Evolutionary conservation across 2,888 invertebrate genomes (phyloP).

Genomic region (Galerucella pusilla): DNA sequence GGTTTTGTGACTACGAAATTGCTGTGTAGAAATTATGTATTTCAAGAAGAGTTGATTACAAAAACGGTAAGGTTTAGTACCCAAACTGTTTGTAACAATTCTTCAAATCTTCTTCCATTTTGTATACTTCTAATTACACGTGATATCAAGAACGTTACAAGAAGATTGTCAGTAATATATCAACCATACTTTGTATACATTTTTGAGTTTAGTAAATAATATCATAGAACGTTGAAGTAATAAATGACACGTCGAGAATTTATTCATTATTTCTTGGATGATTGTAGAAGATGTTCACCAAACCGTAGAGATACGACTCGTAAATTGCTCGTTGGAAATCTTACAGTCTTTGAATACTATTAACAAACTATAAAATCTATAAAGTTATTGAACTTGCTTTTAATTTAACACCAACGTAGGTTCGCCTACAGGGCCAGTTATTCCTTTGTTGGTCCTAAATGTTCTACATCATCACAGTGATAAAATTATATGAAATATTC

Average conservation of each 20-base stretch:
- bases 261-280: background rate
- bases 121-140: too few species aligned
- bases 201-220: background rate
- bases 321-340: constrained; percentile 2
- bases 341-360: background rate
- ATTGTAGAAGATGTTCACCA: constrained; percentile 6
- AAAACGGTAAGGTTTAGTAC: too few species aligned
- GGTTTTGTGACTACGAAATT: too few species aligned
- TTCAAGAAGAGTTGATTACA: too few species aligned
- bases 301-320: background rate
- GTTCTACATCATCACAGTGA: background rate
- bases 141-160: too few species aligned
- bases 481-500: background rate
- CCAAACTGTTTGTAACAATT: too few species aligned
- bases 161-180: background rate
- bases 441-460: background rate
- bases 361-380: constrained; percentile 5
- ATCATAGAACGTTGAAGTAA: background rate
- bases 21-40: too few species aligned
- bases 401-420: background rate
- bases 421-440: background rate
- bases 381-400: background rate
- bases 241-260: constrained; percentile 3
- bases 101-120: too few species aligned
- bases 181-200: background rate